phyloP scores from a whole-genome alignment of 1,140 invertebrate genomes.

The Adelges cooleyi region DNA sequence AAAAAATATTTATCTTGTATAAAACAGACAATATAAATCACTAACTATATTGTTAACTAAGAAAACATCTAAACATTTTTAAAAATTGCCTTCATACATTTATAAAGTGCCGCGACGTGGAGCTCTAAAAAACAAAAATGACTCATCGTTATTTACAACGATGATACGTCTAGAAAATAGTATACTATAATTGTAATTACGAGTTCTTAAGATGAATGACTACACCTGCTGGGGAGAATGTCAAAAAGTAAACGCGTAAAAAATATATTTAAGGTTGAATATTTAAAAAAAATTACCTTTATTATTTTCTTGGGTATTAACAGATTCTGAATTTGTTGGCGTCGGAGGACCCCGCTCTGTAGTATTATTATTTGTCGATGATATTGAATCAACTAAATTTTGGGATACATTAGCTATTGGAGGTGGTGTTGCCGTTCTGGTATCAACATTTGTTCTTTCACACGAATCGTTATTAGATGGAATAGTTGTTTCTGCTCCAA shows the following conservation, averaged over 20 bases:
- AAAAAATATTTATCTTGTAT: no score
- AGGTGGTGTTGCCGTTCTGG: conserved; percentile 13
- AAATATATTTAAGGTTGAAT: background rate
- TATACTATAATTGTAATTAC: no score
- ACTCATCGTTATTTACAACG: no score
- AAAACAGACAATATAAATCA: no score
- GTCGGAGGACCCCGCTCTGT: conserved; percentile 47
- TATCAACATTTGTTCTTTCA: conserved; percentile 28
- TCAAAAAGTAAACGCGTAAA: background rate
- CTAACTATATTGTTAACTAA: no score
- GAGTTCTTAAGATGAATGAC: background rate
- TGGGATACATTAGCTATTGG: conserved; percentile 1
- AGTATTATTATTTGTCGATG: conserved; percentile 25
- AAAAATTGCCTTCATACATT: no score
- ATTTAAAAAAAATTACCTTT: conserved; percentile 1
- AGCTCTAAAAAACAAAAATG: no score
- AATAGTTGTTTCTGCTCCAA: background rate
- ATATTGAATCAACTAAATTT: background rate
- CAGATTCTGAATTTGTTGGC: conserved; percentile 56
- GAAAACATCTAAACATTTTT: no score
- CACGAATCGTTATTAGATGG: background rate
- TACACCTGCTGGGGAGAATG: background rate
- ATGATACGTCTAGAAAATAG: no score
- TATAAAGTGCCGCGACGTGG: no score
- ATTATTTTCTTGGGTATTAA: conserved; percentile 41